Percentiles rank a stretch among this genome's conserved stretches.
These are phyloP conservation scores for Heterohyrax brucei DNA, from an alignment of 2,797 vertebrate species.

Conservation along the genomic window DNA sequence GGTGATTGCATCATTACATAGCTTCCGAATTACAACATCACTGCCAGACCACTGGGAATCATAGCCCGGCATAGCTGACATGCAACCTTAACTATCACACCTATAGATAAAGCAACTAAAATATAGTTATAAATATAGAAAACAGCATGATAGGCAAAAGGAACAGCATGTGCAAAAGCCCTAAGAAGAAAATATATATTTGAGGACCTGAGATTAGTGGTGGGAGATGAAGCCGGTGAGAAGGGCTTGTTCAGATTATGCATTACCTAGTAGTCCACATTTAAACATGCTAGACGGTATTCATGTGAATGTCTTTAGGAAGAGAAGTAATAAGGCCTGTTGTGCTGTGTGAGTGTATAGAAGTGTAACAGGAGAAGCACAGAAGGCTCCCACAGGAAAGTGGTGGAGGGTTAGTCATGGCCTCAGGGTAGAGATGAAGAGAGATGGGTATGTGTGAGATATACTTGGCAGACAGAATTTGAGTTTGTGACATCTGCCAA, in stretches of 20 bases:
- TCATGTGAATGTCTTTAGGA: background rate
- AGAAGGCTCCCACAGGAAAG: background rate
- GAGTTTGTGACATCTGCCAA: background rate
- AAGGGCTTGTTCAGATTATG: background rate
- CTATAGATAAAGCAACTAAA: constrained; percentile 38
- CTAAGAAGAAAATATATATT: background rate
- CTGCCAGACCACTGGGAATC: no score
- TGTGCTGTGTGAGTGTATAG: background rate
- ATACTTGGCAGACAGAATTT: constrained; percentile 27
- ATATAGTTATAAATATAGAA: background rate
- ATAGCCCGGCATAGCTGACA: no score
- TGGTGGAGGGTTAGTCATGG: background rate
- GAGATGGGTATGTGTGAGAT: background rate
- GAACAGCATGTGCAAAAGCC: background rate
- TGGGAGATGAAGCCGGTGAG: background rate
- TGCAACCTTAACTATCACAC: no score
- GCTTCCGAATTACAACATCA: no score
- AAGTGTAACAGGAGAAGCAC: background rate
- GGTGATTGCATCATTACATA: no score
- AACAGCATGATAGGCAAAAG: background rate
- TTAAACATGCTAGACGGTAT: background rate
- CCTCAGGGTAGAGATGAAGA: background rate
- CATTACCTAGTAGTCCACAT: background rate
- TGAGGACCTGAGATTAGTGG: background rate
- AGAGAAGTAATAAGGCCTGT: background rate